Base-by-base conservation (phyloP, 2,797 vertebrate species). In the Neopelma chrysocephalum region DNA sequence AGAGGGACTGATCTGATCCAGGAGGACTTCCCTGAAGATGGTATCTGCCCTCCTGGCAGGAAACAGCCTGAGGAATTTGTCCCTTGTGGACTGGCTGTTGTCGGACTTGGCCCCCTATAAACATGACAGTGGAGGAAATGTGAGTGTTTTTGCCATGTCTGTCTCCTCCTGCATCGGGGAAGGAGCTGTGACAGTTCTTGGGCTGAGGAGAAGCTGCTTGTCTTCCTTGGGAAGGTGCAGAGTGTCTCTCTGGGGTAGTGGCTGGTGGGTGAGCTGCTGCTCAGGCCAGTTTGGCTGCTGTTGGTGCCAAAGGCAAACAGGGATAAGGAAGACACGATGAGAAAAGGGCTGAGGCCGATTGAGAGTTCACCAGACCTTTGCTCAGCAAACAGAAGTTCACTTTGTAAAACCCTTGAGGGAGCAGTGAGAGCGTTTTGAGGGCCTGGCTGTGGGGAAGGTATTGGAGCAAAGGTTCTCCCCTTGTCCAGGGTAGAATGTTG, bases 331-430 rank as follows among this genome's bases (percentile, higher is more conserved):
- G 56, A 80, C 40, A 38, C 10, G 10, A 31, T 4, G 38, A 91
- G 82, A 86, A 72, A 89, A 90, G 65, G 77, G 88, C 90, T 69
- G 90, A 76, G 89, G 57, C 69, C 1, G 1, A 60, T 8, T 2
- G 45, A 43, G 54, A 85, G 31, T 3, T 3, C 1, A 0, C 31
- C 58, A 93, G 96, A 90, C 95, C 96, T 97, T 95, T 96, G 94
- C 90, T 95, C 91, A 85, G 88, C 64, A 84, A 94, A 96, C 10
- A 54, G 68, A 82, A 82, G 68, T 77, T 96, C 69, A 2, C 27
- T 95, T 6, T 71, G 85, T 71, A 68, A 72, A 93, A 42, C 26
- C 50, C 56, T 4, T 1, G 20, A 89, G 82, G 77, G 69, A 81
- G n/a, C 78, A 82, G 64, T 1, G 0, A 70, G 85, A 82, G 65